phyloP scores from a whole-genome alignment of 2,113 vertebrate genomes.

The Caranx ignobilis region DNA sequence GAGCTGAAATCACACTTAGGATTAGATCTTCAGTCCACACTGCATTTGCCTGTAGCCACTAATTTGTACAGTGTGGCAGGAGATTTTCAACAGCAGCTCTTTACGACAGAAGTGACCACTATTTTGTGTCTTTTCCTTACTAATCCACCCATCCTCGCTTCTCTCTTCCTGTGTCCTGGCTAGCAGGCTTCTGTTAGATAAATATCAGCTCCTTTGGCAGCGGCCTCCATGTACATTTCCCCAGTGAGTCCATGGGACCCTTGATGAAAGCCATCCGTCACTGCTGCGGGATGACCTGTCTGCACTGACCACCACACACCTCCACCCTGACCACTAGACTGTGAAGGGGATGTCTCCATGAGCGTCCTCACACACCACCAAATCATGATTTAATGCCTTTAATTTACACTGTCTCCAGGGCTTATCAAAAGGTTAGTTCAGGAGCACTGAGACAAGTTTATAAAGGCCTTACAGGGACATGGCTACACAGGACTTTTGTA shows the following conservation, averaged over 20 bases:
- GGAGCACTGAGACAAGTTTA: constrained; percentile 68
- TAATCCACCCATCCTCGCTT: constrained; percentile 29
- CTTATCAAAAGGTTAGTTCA: constrained; percentile 80
- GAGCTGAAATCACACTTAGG: constrained; percentile 31
- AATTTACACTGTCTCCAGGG: constrained; percentile 91
- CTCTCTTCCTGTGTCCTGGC: constrained; percentile 38
- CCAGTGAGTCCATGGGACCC: constrained; percentile 86
- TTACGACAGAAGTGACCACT: constrained; percentile 15
- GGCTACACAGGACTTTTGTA: constrained; percentile 41
- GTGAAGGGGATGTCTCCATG: constrained; percentile 96
- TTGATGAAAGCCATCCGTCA: constrained; percentile 97
- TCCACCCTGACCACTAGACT: constrained; percentile 86
- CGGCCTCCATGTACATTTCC: constrained; percentile 88
- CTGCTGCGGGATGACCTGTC: constrained; percentile 91
- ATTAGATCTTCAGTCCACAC: constrained; percentile 17
- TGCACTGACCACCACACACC: constrained; percentile 83
- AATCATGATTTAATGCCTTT: constrained; percentile 98
- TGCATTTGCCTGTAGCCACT: constrained; percentile 9
- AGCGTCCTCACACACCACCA: constrained; percentile 83
- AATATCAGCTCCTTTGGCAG: constrained; percentile 87
- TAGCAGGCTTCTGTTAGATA: constrained; percentile 66
- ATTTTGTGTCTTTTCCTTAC: constrained; percentile 21
- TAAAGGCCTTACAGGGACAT: constrained; percentile 62
- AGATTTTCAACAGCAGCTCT: constrained; percentile 30
- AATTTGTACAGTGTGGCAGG: constrained; percentile 9